phyloP scores from a whole-genome alignment of 2,797 vertebrate genomes.

The Trachurus trachurus region DNA sequence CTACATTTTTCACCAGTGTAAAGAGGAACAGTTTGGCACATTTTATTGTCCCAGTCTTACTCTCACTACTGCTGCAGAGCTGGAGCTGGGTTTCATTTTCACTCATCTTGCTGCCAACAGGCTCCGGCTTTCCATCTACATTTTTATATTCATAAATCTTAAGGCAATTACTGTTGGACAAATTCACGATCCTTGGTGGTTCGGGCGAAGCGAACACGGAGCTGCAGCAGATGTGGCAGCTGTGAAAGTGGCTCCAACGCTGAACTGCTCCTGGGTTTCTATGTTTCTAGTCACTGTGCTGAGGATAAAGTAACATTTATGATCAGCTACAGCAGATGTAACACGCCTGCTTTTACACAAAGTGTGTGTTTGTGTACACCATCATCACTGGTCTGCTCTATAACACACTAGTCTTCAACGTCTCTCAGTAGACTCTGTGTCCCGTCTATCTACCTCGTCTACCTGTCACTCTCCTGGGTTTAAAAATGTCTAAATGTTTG shows the following conservation, averaged over 20 bases:
- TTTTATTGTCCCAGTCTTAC: not conserved
- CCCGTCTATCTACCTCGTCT: no score
- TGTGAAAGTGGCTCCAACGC: not conserved
- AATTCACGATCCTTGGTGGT: slow-evolving; percentile 4
- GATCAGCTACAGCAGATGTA: not conserved
- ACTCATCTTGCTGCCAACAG: slow-evolving; percentile 1
- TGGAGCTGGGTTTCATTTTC: not conserved
- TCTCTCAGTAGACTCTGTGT: not conserved
- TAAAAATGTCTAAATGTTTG: slow-evolving; percentile 17
- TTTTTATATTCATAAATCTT: slow-evolving; percentile 24
- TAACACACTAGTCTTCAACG: not conserved
- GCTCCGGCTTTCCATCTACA: slow-evolving; percentile 17
- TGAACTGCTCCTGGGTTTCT: not conserved
- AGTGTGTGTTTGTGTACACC: not conserved
- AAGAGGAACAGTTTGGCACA: no score
- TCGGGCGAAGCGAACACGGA: not conserved
- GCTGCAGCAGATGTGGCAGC: not conserved
- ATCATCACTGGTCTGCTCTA: not conserved
- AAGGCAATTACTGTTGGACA: slow-evolving; percentile 11
- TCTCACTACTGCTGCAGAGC: not conserved
- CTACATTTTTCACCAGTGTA: not conserved
- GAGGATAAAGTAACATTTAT: not conserved
- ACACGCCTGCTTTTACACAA: not conserved
- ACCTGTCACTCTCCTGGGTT: slow-evolving; percentile 12
- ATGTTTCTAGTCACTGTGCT: not conserved